Conservation (phyloP, 2,797 vertebrate species). For the Antrozous pallidus region DNA sequence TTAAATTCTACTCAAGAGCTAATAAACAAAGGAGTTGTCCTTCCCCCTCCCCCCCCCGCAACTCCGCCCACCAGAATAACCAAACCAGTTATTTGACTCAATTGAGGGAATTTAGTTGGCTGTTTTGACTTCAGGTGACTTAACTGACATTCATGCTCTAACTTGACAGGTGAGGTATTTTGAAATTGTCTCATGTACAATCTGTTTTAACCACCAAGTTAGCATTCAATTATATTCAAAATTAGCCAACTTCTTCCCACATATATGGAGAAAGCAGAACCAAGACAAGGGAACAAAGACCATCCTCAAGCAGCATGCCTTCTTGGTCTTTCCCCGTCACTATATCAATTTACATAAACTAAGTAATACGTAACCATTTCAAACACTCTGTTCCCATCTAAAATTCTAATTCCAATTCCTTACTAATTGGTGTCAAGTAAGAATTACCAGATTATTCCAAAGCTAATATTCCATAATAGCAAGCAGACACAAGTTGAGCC, state of each 20-base stretch:
- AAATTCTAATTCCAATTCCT: conserved; percentile 68
- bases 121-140: neutral
- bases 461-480: conserved; percentile 64
- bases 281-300: conserved; percentile 19
- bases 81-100: neutral
- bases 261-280: neutral
- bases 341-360: conserved; percentile 53
- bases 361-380: conserved; percentile 4
- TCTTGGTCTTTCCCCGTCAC: neutral
- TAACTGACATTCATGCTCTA: neutral
- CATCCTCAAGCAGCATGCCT: neutral
- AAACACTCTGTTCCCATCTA: conserved; percentile 45
- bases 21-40: neutral
- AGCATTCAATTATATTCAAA: neutral
- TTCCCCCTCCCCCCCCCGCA: too few species aligned
- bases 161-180: neutral
- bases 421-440: conserved; percentile 69
- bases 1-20: neutral
- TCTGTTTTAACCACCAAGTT: conserved; percentile 3
- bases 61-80: too few species aligned
- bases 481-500: conserved; percentile 61
- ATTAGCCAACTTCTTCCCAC: conserved; percentile 6
- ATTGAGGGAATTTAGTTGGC: neutral
- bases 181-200: neutral
- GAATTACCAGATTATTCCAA: conserved; percentile 70